Evolutionary conservation across 2,888 invertebrate species (phyloP), one percentile per base, ranked within the genome.

Genomic region (Leptinotarsa rubiginosa): DNA sequence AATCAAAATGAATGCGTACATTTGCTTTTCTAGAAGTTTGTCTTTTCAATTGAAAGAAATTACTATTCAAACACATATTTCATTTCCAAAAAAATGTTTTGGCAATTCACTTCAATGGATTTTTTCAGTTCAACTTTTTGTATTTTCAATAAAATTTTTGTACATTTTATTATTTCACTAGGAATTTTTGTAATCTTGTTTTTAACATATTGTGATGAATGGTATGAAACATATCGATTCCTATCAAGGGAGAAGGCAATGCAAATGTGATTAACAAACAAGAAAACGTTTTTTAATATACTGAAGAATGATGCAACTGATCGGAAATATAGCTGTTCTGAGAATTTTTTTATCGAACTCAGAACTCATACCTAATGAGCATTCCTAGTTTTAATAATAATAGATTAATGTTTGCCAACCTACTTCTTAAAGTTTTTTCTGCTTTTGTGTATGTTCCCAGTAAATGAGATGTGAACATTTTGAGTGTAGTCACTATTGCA

Each of bases 341-440:
- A 62, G 25, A 62, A 7, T n/a, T 0, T n/a, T 62, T 62, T 41
- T n/a, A 62, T 62, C 41, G 10, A 62, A 41, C 62, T 16, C 41
- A 31, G 31, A 25, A 59, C 12, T 62, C 31, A 31, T 62, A 62
- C 31, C 62, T 12, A 16, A 41, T 62, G 31, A 62, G 62, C 62
- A 62, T 62, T 62, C 41, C 62, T 62, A 62, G 62, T 31, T 62
- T 62, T n/a, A 41, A 62, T 62, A 22, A 62, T 18, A 31, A 62
- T 62, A 62, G 62, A 41, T 31, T 62, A 62, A 31, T 62, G 31
- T 5, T 56, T 56, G 56, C 31, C 31, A 59, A 59, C 22, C 59
- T 22, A 15, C 13, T 22, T 52, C 18, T 59, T 59, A 15, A 31
- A 62, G 15, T 62, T 62, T n/a, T 31, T 62, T 31, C 62, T 16